phyloP scores from a whole-genome alignment of 2,113 vertebrate genomes.

The Phalacrocorax carbo region DNA sequence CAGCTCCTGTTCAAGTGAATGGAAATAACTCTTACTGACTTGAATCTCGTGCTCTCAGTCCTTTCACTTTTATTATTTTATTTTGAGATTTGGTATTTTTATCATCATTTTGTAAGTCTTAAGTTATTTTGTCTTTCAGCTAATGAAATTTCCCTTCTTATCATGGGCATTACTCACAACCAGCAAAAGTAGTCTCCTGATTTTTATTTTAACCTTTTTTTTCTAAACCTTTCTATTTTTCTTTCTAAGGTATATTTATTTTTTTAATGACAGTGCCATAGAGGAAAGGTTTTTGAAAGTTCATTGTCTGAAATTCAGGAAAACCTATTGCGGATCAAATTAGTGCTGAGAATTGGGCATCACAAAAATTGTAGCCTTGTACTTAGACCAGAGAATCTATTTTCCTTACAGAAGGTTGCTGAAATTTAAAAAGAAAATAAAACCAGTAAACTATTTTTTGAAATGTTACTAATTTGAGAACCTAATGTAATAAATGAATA shows the following conservation, averaged over 20 bases:
- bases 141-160: not conserved
- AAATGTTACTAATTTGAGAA: not conserved
- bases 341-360: not conserved
- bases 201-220: not conserved
- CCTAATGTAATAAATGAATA: not conserved
- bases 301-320: not conserved
- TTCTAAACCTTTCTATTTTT: not conserved
- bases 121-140: not conserved
- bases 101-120: not conserved
- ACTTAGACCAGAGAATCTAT: not conserved
- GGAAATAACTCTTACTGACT: not conserved
- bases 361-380: not conserved
- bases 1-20: not conserved
- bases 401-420: not conserved
- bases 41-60: not conserved
- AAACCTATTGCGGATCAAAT: not conserved
- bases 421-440: not conserved
- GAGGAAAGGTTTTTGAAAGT: not conserved
- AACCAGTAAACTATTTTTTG: not conserved
- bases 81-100: not conserved
- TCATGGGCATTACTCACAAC: not conserved
- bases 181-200: not conserved
- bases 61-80: not conserved
- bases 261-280: not conserved
- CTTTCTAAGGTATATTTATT: too few species aligned